Percentiles rank a stretch among this genome's conserved stretches.
Evolutionary conservation across 2,888 invertebrate genomes (phyloP).

Genomic region (Carpatolechia fugitivella): DNA sequence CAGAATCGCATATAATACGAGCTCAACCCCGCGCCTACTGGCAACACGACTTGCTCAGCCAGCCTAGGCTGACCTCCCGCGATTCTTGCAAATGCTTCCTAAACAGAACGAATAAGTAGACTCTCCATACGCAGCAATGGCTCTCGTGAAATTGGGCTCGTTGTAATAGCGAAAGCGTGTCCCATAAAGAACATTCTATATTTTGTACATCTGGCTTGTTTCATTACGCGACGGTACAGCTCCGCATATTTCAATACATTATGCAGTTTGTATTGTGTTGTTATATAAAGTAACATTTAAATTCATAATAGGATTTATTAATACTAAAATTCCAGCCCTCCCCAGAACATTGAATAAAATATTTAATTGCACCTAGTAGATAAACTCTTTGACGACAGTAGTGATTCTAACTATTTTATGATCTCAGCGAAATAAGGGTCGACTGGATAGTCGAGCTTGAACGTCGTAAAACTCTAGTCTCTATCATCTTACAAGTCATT

Average conservation of each 20-base stretch:
- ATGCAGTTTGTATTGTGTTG: conserved; percentile 9
- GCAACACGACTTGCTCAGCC: conserved; percentile 40
- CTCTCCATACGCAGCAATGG: conserved; percentile 40
- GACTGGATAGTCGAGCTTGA: conserved; percentile 27
- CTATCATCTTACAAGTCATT: conserved; percentile 44
- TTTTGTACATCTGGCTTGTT: conserved; percentile 70
- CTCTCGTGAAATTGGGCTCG: conserved; percentile 50
- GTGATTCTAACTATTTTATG: conserved; percentile 16
- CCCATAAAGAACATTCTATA: conserved; percentile 69
- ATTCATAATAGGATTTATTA: neutral
- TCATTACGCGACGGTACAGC: conserved; percentile 51
- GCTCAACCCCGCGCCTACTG: conserved; percentile 43
- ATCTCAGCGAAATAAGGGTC: conserved; percentile 27
- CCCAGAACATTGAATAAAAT: neutral
- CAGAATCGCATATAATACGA: conserved; percentile 50
- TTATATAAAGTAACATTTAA: conserved; percentile 4
- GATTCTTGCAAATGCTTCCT: conserved; percentile 28
- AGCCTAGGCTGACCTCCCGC: conserved; percentile 35
- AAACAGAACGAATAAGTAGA: conserved; percentile 32
- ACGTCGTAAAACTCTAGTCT: conserved; percentile 34
- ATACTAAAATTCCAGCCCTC: neutral
- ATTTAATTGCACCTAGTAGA: neutral
- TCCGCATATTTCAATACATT: conserved; percentile 28
- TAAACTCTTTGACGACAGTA: neutral
- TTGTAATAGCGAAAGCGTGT: conserved; percentile 68